A percentile compares a stretch with the other conserved stretches of the same genome.
phyloP scores from a whole-genome alignment of 1,140 invertebrate species.

The Scaptomyza hsui region DNA sequence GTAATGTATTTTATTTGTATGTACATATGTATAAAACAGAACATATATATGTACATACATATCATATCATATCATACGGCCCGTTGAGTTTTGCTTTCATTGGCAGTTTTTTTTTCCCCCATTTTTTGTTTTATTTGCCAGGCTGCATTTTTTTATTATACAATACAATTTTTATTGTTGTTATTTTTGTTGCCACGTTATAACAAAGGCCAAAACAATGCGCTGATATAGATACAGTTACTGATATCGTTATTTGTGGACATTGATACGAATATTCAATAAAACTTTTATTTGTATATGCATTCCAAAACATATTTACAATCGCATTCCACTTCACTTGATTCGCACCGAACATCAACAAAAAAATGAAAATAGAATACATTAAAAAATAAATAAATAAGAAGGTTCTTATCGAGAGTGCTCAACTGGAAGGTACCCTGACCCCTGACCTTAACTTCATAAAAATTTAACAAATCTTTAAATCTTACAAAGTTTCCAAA shows the following conservation, averaged over 20 bases:
- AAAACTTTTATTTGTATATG: slow-evolving; percentile 10
- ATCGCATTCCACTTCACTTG: slow-evolving; percentile 42
- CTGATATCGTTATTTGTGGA: slow-evolving; percentile 9
- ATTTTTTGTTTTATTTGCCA: slow-evolving; percentile 33
- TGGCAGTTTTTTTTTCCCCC: slow-evolving; percentile 29
- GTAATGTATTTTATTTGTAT: no score
- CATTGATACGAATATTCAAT: slow-evolving; percentile 8
- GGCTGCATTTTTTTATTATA: slow-evolving; percentile 24
- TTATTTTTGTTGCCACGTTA: slow-evolving; percentile 15
- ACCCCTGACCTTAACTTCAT: no score
- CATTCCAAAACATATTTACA: slow-evolving; percentile 27
- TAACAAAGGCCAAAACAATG: slow-evolving; percentile 12
- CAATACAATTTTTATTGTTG: no score
- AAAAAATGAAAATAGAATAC: not conserved
- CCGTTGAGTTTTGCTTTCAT: slow-evolving; percentile 42
- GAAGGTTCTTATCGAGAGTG: no score
- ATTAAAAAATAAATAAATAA: not conserved
- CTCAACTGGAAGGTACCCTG: no score
- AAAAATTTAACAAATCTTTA: no score
- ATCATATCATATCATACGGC: slow-evolving; percentile 1
- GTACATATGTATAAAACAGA: not conserved
- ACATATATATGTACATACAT: not conserved
- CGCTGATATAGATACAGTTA: slow-evolving; percentile 20
- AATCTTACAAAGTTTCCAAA: no score
- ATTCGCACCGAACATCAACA: slow-evolving; percentile 1